Base-by-base conservation (phyloP, 2,888 invertebrate genomes). In the Synanthedon myopaeformis region DNA sequence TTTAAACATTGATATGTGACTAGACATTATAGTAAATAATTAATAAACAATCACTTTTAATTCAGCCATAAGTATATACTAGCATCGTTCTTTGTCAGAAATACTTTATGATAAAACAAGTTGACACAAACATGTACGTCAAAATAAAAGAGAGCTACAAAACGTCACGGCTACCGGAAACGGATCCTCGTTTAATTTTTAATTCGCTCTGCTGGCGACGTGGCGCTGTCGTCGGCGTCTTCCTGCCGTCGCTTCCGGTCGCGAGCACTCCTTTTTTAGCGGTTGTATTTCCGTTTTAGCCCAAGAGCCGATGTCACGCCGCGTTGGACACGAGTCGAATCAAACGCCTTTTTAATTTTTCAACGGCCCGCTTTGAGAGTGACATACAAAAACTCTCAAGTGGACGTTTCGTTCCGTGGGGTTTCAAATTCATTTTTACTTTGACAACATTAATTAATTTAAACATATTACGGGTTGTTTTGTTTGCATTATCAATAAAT, bases 181-280 rank as follows among this genome's bases (percentile, higher is more conserved):
- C 84, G 82, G 83, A 83, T 79, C 70, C 81, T 77, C 74, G 73
- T 82, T 85, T 83, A 85, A 86, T 85, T 83, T 86, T 85, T 85
- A 83, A 86, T 84, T 79, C 76, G 69, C 67, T 72, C 67, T 74
- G 73, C 69, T 72, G 72, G 75, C 79, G 75, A 75, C 74, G 74
- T 78, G 67, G 76, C 79, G 74, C 76, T 82, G 85, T 82, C 41
- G 82, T 76, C 77, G 74, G 59, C 82, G 72, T 83, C 85, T 85
- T 85, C 85, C 85, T 85, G 85, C 78, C 74, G 74, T 67, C 75
- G 70, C 77, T 79, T 86, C 86, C 85, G 83, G 76, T 81, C 72
- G 74, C 61, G 64, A 72, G 72, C 65, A 67, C 66, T 74, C 72
- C 70, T 82, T 86, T 85, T 85, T 81, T 71, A 75, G 77, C 76